Base-by-base conservation (phyloP, 2,888 invertebrate genomes). In the Lycocerus yunnanus region DNA sequence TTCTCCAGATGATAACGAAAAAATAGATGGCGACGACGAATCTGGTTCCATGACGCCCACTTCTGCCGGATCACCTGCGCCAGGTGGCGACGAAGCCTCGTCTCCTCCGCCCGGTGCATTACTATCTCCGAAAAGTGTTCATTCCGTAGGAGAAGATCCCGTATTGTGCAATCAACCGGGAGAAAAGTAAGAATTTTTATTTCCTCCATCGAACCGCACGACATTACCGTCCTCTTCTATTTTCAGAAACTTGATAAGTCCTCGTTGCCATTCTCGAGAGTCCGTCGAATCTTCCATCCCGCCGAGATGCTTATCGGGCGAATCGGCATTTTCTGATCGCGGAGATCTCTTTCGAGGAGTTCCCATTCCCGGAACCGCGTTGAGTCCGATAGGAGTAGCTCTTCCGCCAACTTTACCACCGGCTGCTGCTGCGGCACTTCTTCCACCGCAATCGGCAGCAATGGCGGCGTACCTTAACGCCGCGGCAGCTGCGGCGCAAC, bases 381-480 rank as follows among this genome's bases (percentile, higher is more conserved):
- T 92, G 18, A 93, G 93, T 85, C 90, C 94, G 78, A 90, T 92
- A 63, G 92, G 92, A 58, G 89, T 94, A 75, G 89, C 91, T 59
- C 84, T 90, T 78, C 91, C 92, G 0, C 91, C 93, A 6, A 92
- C 93, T 2, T 88, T 94, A 81, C 93, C 93, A 58, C 91, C 92
- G 20, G 90, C 92, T 10, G 89, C 90, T 15, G 90, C 90, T 18
- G 91, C 91, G 20, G 90, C 91, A 13, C 89, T 93, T 15, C 85
- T 94, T 81, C 94, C 94, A 15, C 93, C 94, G 24, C 94, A 94
- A 86, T 93, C 94, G 4, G 94, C 94, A 2, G 94, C 94, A 2
- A 94, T 95, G 89, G 94, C 94, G 18, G 95, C 94, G 6, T 94
- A 94, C 85, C 89, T 94, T 72, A 92, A 92, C 75, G 93, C 93